phyloP scores from a whole-genome alignment of 2,113 vertebrate genomes.

The Prolemur simus region DNA sequence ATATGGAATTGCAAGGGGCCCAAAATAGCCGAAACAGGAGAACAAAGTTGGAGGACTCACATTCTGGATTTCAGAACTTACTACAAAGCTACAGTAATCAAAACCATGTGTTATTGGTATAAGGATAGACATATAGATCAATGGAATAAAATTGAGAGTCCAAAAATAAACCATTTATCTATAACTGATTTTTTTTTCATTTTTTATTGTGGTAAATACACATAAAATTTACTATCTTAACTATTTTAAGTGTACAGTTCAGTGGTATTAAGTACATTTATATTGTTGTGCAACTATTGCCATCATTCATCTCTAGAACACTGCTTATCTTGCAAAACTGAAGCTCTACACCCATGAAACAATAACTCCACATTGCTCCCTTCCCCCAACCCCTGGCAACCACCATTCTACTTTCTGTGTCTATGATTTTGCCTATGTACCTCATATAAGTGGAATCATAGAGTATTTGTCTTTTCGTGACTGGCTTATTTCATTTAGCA shows the following conservation, averaged over 20 bases:
- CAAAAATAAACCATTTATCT: neutral
- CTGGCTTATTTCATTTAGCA: neutral
- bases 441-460: neutral
- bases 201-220: neutral
- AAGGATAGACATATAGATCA: neutral
- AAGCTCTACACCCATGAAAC: neutral
- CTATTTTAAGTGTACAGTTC: neutral
- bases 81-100: neutral
- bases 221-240: neutral
- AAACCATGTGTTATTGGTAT: neutral
- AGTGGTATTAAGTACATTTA: neutral
- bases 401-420: neutral
- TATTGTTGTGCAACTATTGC: neutral
- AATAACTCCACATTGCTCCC: neutral
- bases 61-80: slow-evolving; percentile 14
- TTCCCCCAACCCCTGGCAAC: neutral
- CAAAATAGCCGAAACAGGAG: neutral
- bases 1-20: neutral
- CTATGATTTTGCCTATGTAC: neutral
- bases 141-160: neutral
- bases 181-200: neutral
- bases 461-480: neutral
- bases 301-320: neutral
- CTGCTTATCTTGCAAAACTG: neutral
- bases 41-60: neutral